phyloP scores from a whole-genome alignment of 2,888 invertebrate species.

The Hoplodrina blanda region DNA sequence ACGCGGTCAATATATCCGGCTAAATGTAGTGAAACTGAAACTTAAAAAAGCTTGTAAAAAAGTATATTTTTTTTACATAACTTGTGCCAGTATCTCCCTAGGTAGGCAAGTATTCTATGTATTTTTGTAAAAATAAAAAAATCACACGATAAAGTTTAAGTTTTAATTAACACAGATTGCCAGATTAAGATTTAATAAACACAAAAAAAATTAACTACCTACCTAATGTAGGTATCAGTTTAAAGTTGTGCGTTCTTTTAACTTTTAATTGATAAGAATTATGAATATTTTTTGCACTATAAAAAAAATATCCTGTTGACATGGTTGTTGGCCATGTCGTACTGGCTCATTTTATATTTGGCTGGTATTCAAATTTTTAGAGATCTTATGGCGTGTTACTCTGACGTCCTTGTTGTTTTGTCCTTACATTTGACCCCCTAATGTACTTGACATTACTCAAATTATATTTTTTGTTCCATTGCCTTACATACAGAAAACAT shows the following conservation, averaged over 20 bases:
- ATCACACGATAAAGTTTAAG: background rate
- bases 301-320: constrained; percentile 53
- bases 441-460: constrained; percentile 27
- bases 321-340: constrained; percentile 50
- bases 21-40: background rate
- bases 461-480: constrained; percentile 36
- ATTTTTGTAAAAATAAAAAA: background rate
- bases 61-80: background rate
- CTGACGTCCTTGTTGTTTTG: constrained; percentile 35
- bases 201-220: no score
- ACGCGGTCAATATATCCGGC: constrained; percentile 2
- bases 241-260: background rate
- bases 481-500: constrained; percentile 39
- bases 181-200: no score
- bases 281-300: constrained; percentile 33
- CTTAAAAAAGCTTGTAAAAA: no score
- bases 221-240: no score
- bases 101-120: no score
- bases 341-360: constrained; percentile 68
- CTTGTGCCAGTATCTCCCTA: no score
- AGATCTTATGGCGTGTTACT: constrained; percentile 57
- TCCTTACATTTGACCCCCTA: constrained; percentile 50
- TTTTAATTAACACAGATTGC: no score
- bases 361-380: constrained; percentile 74
- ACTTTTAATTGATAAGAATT: background rate